Evolutionary conservation across 1,140 invertebrate species (phyloP).

Genomic region (Cydia strobilella): DNA sequence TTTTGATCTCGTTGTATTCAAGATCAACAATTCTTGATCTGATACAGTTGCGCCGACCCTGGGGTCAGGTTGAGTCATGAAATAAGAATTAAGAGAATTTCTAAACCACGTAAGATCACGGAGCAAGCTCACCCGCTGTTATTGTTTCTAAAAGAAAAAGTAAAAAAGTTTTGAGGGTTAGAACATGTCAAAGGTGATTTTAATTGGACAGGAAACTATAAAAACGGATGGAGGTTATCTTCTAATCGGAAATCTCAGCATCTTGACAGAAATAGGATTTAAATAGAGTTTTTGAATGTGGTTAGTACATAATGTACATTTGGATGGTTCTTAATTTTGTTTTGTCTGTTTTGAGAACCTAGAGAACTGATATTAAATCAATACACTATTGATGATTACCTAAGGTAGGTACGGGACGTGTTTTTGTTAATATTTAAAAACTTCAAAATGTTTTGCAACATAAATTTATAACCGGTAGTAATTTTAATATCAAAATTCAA

Average conservation of each 20-base stretch:
- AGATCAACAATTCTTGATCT: constrained; percentile 60
- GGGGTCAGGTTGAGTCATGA: constrained; percentile 59
- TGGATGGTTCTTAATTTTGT: neutral
- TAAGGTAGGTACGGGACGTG: too few relatives aligned
- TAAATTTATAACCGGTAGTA: neutral
- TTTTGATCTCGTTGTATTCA: constrained; percentile 30
- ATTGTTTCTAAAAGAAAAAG: constrained; percentile 11
- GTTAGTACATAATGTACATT: neutral
- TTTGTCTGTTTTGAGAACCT: too few relatives aligned
- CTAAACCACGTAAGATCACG: constrained; percentile 36
- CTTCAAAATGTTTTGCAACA: too few relatives aligned
- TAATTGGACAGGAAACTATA: constrained; percentile 28
- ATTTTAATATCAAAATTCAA: constrained; percentile 12
- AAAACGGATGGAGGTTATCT: neutral
- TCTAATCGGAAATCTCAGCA: neutral
- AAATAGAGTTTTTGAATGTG: neutral
- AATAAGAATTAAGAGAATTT: constrained; percentile 62
- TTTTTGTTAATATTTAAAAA: too few relatives aligned
- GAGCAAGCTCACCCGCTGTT: constrained; percentile 3
- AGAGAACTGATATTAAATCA: too few relatives aligned
- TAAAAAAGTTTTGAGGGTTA: neutral
- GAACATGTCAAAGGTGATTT: constrained; percentile 28
- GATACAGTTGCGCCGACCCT: constrained; percentile 54
- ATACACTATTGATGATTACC: too few relatives aligned
- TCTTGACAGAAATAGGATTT: constrained; percentile 8